Evolutionary conservation across 2,797 vertebrate species (phyloP).

Genomic region (Australoheros facetus): DNA sequence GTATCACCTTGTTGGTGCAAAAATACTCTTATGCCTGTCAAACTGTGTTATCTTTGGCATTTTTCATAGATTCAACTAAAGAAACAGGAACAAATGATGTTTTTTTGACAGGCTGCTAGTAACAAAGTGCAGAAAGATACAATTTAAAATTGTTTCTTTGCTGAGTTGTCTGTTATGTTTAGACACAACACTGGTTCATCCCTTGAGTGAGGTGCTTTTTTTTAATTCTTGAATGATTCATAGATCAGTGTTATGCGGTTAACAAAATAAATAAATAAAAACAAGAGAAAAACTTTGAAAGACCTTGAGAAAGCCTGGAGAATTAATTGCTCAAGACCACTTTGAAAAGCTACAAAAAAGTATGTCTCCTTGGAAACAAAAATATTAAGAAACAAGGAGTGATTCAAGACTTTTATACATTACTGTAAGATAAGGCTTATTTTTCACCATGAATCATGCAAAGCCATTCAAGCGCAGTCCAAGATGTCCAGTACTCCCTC

Average conservation of each 20-base stretch:
- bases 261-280: neutral
- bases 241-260: neutral
- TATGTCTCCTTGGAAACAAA: neutral
- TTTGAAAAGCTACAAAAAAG: neutral
- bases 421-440: neutral
- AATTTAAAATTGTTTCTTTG: neutral
- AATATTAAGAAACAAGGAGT: neutral
- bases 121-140: neutral
- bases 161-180: neutral
- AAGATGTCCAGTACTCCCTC: neutral
- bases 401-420: neutral
- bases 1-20: neutral
- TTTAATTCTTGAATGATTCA: neutral
- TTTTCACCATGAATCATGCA: neutral
- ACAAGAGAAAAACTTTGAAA: neutral
- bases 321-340: neutral
- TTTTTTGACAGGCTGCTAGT: no score
- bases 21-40: neutral
- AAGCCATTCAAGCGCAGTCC: neutral
- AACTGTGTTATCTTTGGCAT: neutral
- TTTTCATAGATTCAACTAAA: neutral
- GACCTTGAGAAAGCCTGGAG: neutral
- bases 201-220: neutral
- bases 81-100: neutral
- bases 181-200: neutral